Conservation (phyloP, 2,888 invertebrate genomes). For the Eristalis intricaria region DNA sequence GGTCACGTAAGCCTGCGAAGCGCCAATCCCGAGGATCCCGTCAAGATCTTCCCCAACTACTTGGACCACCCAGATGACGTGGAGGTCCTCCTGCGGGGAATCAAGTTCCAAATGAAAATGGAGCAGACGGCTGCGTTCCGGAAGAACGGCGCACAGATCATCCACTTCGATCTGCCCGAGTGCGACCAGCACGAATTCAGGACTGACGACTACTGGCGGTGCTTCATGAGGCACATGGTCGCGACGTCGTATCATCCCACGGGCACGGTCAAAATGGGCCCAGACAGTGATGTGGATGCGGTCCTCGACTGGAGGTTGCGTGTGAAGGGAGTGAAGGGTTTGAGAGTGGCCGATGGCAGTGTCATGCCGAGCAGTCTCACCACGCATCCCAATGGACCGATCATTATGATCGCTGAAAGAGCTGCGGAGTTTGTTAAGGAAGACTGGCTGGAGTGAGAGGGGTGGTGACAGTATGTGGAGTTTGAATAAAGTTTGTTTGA, state of each 20-base stretch:
- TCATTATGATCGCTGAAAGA: slow-evolving; percentile 93
- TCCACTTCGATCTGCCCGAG: slow-evolving; percentile 71
- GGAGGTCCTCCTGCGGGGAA: slow-evolving; percentile 76
- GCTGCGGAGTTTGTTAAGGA: slow-evolving; percentile 84
- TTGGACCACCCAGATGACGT: slow-evolving; percentile 82
- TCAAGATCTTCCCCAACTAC: slow-evolving; percentile 84
- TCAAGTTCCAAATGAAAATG: slow-evolving; percentile 77
- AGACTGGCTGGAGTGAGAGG: slow-evolving; percentile 66
- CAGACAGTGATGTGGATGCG: slow-evolving; percentile 83
- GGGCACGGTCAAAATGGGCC: slow-evolving; percentile 88
- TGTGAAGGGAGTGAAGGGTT: slow-evolving; percentile 85
- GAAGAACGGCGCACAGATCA: slow-evolving; percentile 75
- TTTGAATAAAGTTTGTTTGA: too few relatives aligned
- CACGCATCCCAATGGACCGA: slow-evolving; percentile 91
- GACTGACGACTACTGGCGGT: slow-evolving; percentile 84
- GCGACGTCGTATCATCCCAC: slow-evolving; percentile 85
- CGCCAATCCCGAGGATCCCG: slow-evolving; percentile 82
- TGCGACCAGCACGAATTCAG: slow-evolving; percentile 83
- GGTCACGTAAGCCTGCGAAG: slow-evolving; percentile 82
- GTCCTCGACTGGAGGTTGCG: slow-evolving; percentile 86
- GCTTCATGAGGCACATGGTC: slow-evolving; percentile 85
- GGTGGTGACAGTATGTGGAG: too few relatives aligned
- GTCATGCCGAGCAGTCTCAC: slow-evolving; percentile 89
- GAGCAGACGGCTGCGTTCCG: slow-evolving; percentile 80
- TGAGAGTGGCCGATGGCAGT: slow-evolving; percentile 88